Evolutionary conservation across 2,888 invertebrate species (phyloP).

Genomic region (Epistrophella euchroma): DNA sequence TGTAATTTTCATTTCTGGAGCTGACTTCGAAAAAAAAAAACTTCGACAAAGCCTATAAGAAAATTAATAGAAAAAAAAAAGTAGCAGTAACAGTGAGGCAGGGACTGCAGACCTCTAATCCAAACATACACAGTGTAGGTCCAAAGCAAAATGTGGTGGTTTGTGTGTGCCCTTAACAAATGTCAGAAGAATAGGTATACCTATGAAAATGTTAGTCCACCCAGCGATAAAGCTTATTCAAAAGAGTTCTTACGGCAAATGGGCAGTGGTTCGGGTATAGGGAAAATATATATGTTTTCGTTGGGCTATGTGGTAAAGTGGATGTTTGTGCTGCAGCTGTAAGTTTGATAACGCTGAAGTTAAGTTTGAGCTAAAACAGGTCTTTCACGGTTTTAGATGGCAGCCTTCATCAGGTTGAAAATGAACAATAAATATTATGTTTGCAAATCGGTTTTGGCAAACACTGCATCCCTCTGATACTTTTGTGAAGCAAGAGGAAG

Average conservation of each 20-base stretch:
- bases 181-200: background rate
- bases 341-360: constrained; percentile 28
- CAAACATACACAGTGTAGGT: constrained; percentile 32
- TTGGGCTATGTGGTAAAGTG: constrained; percentile 31
- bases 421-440: constrained; percentile 67
- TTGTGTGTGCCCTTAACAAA: constrained; percentile 14
- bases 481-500: background rate
- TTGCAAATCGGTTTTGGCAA: constrained; percentile 68
- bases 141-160: background rate
- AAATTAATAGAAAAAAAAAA: constrained; percentile 33
- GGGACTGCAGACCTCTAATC: constrained; percentile 68
- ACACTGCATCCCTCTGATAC: constrained; percentile 10
- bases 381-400: background rate
- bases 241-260: constrained; percentile 56
- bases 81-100: constrained; percentile 38
- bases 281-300: constrained; percentile 22
- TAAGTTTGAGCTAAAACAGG: background rate
- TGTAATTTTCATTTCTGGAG: background rate
- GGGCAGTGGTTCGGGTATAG: constrained; percentile 30
- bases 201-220: constrained; percentile 1
- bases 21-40: background rate
- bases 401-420: constrained; percentile 43
- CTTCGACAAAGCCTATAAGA: background rate
- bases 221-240: constrained; percentile 61
- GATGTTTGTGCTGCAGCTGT: constrained; percentile 8